Evolutionary conservation across 2,888 invertebrate genomes (phyloP), one percentile per base, ranked within the genome.

Genomic region (Pterostichus niger): DNA sequence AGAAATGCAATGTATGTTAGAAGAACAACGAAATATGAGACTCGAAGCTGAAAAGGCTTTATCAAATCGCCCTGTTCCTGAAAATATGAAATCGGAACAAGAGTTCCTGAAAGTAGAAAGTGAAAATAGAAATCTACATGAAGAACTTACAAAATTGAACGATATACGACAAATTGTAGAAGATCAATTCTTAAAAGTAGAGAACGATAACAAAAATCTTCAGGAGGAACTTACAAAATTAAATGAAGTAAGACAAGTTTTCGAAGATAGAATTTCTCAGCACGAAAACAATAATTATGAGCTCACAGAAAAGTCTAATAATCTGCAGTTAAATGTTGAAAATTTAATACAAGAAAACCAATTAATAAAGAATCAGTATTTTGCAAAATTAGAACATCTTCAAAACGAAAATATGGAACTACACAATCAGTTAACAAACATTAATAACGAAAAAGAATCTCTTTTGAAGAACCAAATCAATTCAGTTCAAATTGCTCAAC

Each of bases 1-100:
- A 84, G 93, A 94, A 84, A 85, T 94, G 56, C 93, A 93, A 86
- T 88, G 90, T 0, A 86, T 93, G 44, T 87, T 94, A 13, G 92
- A 93, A 82, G 92, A 93, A 83, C 93, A 92, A 83, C 89, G 89
- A 84, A 85, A 87, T 46, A 64, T 89, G 86, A 87, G 89, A 80
- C 80, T 88, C 44, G 86, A 87, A 64, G 87, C 88, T 10, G 87
- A 89, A 87, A 87, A 87, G 86, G 83, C 86, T 6, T 87, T 86
- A 85, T 84, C 86, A n/a, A 84, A 85, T 46, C 85, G 84, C 83
- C 85, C 86, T 1, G 84, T 86, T 49, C 75, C 79, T 0, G 87
- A 87, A 83, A 86, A 87, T 82, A 85, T 87, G 85, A 87, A 86
- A 85, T 84, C 86, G 6, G 87, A 87, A 83, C 83, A 84, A 9